Evolutionary conservation across 2,797 vertebrate species (phyloP), one percentile per base, ranked within the genome.

Genomic region (Acanthurus leucopareius): DNA sequence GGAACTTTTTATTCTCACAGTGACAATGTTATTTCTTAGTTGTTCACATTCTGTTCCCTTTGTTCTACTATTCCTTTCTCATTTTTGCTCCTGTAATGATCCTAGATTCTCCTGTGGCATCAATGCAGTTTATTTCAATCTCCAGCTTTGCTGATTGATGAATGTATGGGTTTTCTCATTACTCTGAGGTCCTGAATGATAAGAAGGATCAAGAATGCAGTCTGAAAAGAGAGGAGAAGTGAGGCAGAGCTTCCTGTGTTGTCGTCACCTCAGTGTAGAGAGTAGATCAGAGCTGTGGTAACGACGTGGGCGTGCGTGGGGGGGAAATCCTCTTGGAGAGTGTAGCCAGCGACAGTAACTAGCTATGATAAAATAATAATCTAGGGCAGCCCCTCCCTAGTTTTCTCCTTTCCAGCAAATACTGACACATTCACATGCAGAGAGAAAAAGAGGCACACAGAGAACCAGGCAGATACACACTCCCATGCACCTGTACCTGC

Each of bases 281-380:
- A 86, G 73, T 52, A 80, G 82, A 89, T 85, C 88, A 87, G 57
- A 88, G 74, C 70, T 11, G 77, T 67, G 40, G 76, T 48, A 57
- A 80, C 35, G 47, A 58, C 4, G 28, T 47, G 59, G 67, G 82
- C 76, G 80, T 72, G 84, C 71, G 79, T 79, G 79, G 75, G 84
- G 76, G 89, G 89, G 88, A 85, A 77, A 89, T 91, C 91, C 90
- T 91, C 82, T 87, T 57, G 80, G 87, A 94, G 88, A 90, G 73
- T 75, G 72, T 79, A 92, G 87, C 89, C 83, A 60, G 86, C 80
- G 88, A 87, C 85, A 83, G 85, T 61, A 88, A 87, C 86, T 75
- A 83, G 85, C 88, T 79, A 76, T 90, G 89, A 95, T 94, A 89
- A 95, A 94, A 94, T 94, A 94, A 94, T 94, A 93, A 96, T 95